phyloP scores from a whole-genome alignment of 2,888 invertebrate genomes.

The Ypsolopha sequella region DNA sequence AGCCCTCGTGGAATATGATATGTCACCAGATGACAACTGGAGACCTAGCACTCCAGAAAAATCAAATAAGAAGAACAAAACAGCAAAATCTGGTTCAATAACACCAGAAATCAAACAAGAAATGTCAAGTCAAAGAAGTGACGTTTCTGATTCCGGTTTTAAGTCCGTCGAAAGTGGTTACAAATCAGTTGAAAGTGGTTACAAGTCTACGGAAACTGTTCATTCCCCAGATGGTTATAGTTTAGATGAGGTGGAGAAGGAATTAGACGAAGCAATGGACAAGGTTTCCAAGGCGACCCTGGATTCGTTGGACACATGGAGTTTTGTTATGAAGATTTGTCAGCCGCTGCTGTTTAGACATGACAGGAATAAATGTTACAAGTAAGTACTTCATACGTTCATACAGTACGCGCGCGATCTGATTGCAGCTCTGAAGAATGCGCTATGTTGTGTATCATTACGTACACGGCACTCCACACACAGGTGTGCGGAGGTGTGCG shows the following conservation, averaged over 20 bases:
- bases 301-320: constrained; percentile 56
- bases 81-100: constrained; percentile 20
- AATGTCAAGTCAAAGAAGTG: constrained; percentile 29
- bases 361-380: constrained; percentile 56
- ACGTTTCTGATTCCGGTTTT: constrained; percentile 13
- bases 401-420: too few relatives aligned
- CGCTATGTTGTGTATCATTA: too few relatives aligned
- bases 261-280: constrained; percentile 22
- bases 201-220: constrained; percentile 11
- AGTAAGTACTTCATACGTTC: constrained; percentile 25
- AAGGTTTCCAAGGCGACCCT: constrained; percentile 39
- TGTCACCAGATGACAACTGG: constrained; percentile 29
- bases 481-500: too few relatives aligned
- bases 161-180: constrained; percentile 19
- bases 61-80: too few relatives aligned
- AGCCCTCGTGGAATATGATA: constrained; percentile 55
- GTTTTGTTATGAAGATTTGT: constrained; percentile 56
- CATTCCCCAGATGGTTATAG: constrained; percentile 4
- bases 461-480: too few relatives aligned
- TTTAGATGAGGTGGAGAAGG: constrained; percentile 32
- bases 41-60: constrained; percentile 3
- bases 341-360: constrained; percentile 58
- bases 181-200: constrained; percentile 13
- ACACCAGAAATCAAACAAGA: constrained; percentile 48
- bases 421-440: too few relatives aligned